Base-by-base conservation (phyloP, 2,797 vertebrate species). In the Aeoliscus strigatus region DNA sequence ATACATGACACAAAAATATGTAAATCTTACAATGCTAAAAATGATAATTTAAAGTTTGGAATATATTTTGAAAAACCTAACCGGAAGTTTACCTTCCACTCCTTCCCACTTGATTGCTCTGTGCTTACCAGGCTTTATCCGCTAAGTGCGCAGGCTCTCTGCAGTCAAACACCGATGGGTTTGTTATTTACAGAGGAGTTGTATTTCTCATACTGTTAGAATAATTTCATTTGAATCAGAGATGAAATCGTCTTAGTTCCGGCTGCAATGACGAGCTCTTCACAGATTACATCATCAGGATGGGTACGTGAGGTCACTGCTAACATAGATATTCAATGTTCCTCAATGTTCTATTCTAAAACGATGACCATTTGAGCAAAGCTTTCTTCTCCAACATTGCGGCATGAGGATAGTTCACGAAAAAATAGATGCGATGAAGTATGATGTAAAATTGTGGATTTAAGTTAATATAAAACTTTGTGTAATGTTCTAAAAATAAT, bases 91-190 rank as follows among this genome's bases (percentile, higher is more conserved):
- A 0, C 0, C 9, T 10, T 39, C 13, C 15, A 10, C 16, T 55
- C 1, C 2, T 4, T 24, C 2, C 9, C 1, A 6, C 33, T 66
- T 70, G 3, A 60, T n/a, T 28, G 28, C 41, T 14, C 13, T 4
- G 9, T 2, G 15, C 42, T 39, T 12, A 41, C 41, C 63, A 50
- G 42, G 9, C 16, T 27, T 5, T 1, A 6, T 9, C 15, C 5
- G 10, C 8, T 1, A 17, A 65, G 27, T 77, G 74, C 68, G 70
- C 73, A 77, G 40, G 33, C 63, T 69, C 67, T 11, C 25, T 38
- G 15, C 21, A 40, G 51, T 59, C 34, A 57, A 27, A 40, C 12
- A 14, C 28, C 27, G 37, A 53, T 42, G 55, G 10, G 30, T 52
- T 51, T 34, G 39, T 8, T 48, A 4, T 36, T 4, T 16, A 32